A percentile compares a stretch with the other conserved stretches of the same genome.
Evolutionary conservation across 2,113 vertebrate genomes (phyloP).

Genomic region (Phrynocephalus versicolor): DNA sequence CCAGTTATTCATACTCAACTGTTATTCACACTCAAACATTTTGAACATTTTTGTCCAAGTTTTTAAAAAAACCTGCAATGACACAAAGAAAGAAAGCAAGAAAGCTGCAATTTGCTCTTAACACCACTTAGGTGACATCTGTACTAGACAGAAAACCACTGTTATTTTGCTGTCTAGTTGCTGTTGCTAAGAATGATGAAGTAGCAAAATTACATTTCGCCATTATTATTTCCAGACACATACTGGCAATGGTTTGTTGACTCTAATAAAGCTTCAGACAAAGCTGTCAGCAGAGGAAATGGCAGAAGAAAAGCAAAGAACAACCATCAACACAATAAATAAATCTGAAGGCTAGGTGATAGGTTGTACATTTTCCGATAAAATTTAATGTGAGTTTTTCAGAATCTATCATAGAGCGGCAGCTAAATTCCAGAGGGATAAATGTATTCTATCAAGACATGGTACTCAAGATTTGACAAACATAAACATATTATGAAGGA

Average conservation of each 20-base stretch:
- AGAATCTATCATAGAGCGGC: conserved; percentile 59
- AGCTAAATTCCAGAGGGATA: conserved; percentile 63
- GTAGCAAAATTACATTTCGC: conserved; percentile 81
- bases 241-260: conserved; percentile 81
- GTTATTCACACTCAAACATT: neutral
- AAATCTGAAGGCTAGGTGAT: conserved; percentile 60
- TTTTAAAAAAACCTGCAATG: too few species aligned
- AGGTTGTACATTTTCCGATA: conserved; percentile 64
- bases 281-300: conserved; percentile 81
- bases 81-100: conserved; percentile 56
- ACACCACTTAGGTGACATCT: conserved; percentile 73
- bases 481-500: conserved; percentile 63
- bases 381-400: conserved; percentile 64
- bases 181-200: conserved; percentile 77
- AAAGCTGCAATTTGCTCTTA: conserved; percentile 75
- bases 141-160: conserved; percentile 76
- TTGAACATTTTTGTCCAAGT: too few species aligned
- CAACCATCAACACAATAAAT: conserved; percentile 68
- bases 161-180: conserved; percentile 77
- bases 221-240: conserved; percentile 84
- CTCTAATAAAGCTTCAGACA: conserved; percentile 84
- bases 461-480: conserved; percentile 61
- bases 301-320: conserved; percentile 72
- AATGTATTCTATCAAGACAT: conserved; percentile 56
- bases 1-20: neutral